Evolutionary conservation across 2,888 invertebrate genomes (phyloP), one percentile per base, ranked within the genome.

Genomic region (Dasypogon diadema): DNA sequence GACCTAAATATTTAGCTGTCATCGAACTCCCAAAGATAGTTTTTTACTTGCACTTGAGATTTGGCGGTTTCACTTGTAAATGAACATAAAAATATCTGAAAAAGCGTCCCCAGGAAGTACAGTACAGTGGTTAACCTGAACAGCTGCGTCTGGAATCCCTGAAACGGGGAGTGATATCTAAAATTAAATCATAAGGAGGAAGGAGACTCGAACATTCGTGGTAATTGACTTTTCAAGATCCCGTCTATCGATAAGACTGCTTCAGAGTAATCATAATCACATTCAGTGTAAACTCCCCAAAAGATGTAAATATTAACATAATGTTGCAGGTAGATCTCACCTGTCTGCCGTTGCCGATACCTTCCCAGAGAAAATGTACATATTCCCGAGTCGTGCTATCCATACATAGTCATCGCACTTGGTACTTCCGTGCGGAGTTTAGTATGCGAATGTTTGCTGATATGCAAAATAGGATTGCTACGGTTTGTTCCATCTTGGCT

Each of bases 251-350:
- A 56, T 56, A 56, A 56, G 26, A 14, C 30, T 56, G 8, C 56
- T 10, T 3, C 12, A 12, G n/a, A 30, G 56, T 24, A 54, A 54
- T 54, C 54, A 54, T 54, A 54, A 54, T 54, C 54, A 5, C 54
- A 18, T 54, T 54, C 54, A 10, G 24, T 26, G 30, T 24, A 56
- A 56, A 56, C 30, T n/a, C 26, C 14, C n/a, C 12, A 26, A 56
- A 56, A 56, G 56, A 24, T 56, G 56, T 30, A 56, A 56, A 56
- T 56, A 56, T 56, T 56, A 56, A 26, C 56, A 56, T 56, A 56
- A 56, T 56, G 56, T 26, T 56, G 56, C 26, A 56, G 56, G 56
- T 56, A 56, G 26, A 56, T 56, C 56, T 16, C 56, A 56, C 56
- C 56, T 56, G 56, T 30, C 56, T 56, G 56, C n/a, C 16, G 56